Evolutionary conservation across 2,888 invertebrate species (phyloP).

Genomic region (Metacarcinus magister): DNA sequence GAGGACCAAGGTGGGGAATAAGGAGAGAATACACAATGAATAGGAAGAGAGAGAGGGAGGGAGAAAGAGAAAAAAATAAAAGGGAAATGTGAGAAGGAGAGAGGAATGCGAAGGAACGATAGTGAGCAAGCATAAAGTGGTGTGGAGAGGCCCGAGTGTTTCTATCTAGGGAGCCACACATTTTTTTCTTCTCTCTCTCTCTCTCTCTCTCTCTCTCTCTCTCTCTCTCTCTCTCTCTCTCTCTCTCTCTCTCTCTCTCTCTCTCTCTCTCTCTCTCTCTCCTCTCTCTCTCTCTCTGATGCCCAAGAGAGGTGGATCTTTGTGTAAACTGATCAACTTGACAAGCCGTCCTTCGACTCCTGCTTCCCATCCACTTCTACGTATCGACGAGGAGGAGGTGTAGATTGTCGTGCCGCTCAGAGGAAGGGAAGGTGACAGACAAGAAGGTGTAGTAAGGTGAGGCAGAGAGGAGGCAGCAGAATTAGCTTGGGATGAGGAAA

Average conservation of each 20-base stretch:
- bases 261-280: slow-evolving; percentile 48
- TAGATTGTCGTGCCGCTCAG: not conserved
- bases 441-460: not conserved
- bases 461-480: not conserved
- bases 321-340: not conserved
- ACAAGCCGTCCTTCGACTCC: not conserved
- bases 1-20: not conserved
- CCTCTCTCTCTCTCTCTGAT: slow-evolving; percentile 1
- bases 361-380: not conserved
- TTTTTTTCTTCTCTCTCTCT: not conserved
- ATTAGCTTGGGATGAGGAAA: not conserved
- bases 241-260: slow-evolving; percentile 48
- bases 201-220: slow-evolving; percentile 46
- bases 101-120: not conserved
- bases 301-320: not conserved
- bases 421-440: not conserved
- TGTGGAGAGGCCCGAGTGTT: not conserved
- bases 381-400: not conserved
- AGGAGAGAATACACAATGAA: not conserved
- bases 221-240: slow-evolving; percentile 47
- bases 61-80: not conserved
- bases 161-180: not conserved
- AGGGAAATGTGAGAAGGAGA: not conserved
- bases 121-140: not conserved
- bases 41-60: not conserved